Evolutionary conservation across 2,888 invertebrate genomes (phyloP), one percentile per base, ranked within the genome.

Genomic region (Malacosoma neustria): DNA sequence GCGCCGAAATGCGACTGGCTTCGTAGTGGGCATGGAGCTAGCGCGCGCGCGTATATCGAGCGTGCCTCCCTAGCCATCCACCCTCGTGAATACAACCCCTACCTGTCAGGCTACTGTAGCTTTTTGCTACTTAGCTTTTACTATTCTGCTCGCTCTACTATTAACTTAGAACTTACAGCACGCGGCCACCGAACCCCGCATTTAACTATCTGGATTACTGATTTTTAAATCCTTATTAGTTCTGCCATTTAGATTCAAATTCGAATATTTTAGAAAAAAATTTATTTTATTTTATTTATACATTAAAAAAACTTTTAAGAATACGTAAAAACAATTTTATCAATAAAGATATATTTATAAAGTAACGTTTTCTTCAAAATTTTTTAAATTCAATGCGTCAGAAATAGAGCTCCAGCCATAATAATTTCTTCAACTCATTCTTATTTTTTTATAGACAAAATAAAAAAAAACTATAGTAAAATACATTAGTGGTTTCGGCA

Each of bases 31-130:
- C 45, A 47, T 44, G 49, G 43, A 51, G 54, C 57, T 55, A 58
- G 58, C 58, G 80, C 79, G 84, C 85, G 82, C 79, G 82, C 82
- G 82, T 80, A 79, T 81, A 82, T 84, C 68, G 82, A 82, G 64
- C 81, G 80, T 62, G 50, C 64, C 70, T 68, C 69, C 69, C 66
- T 63, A 49, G 61, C 22, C 22, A 5, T 51, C 65, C 72, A 60
- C 72, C 72, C 76, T 66, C 72, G 66, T 71, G 46, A 49, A 54
- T 48, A 52, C 67, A 67, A 69, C 72, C 74, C 70, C 69, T 66
- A 60, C 62, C 63, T 63, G 60, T 57, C 59, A 55, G 50, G 52
- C 47, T 46, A 43, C 59, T 48, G 46, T 46, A 61, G 54, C 57
- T 57, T 57, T 59, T 60, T 48, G 54, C 49, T 57, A 48, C 50